A percentile compares a stretch with the other conserved stretches of the same genome.
Conservation (phyloP, 2,113 vertebrate species). For the human region DNA sequence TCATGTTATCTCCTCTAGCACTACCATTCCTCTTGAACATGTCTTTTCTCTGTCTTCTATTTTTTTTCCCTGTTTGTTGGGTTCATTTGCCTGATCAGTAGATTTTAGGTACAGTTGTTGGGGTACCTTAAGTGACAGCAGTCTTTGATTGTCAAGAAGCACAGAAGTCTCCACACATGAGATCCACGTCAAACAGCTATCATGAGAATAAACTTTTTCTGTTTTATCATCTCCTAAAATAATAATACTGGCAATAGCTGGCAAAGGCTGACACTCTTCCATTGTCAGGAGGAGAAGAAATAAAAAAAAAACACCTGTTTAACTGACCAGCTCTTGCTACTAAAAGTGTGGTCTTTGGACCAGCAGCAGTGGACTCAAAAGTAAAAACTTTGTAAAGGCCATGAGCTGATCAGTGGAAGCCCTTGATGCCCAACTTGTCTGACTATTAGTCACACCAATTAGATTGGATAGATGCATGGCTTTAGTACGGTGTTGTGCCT, state of each 20-base stretch:
- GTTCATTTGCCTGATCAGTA: not conserved
- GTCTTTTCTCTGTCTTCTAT: not conserved
- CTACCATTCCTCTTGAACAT: not conserved
- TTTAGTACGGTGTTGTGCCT: not conserved
- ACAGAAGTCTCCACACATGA: not conserved
- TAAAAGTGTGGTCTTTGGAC: not conserved
- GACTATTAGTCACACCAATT: not conserved
- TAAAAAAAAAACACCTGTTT: not conserved
- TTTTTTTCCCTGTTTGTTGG: not conserved
- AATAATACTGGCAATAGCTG: not conserved
- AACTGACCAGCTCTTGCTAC: not conserved
- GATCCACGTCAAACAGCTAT: not conserved
- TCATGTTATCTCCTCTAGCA: not conserved
- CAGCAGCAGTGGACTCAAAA: not conserved
- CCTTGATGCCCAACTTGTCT: not conserved
- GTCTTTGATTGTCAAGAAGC: not conserved
- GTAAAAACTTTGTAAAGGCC: not conserved
- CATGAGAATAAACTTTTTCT: not conserved
- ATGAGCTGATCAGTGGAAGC: not conserved
- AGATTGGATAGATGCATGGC: not conserved
- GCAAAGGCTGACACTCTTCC: not conserved
- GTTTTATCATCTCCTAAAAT: not conserved
- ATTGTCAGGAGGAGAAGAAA: not conserved
- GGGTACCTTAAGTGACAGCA: not conserved
- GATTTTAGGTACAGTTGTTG: not conserved